Conservation (phyloP, 2,113 vertebrate species). For the Oplegnathus fasciatus region DNA sequence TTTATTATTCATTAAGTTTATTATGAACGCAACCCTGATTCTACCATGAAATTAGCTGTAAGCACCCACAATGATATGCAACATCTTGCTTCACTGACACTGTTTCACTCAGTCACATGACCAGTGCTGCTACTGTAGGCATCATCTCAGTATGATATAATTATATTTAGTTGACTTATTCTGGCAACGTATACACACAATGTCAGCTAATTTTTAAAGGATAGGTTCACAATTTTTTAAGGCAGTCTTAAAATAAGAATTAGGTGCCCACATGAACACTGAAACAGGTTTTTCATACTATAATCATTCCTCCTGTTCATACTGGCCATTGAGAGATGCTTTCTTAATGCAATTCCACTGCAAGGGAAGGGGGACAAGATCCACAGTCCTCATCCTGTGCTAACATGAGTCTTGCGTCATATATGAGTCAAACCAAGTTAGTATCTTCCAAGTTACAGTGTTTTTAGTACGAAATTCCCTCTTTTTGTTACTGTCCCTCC, state of each 20-base stretch:
- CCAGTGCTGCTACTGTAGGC: not conserved
- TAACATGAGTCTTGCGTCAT: not conserved
- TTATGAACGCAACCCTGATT: not conserved
- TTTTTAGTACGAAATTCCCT: not conserved
- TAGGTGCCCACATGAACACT: not conserved
- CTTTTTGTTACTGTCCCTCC: not conserved
- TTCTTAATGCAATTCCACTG: not conserved
- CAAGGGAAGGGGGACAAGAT: no score
- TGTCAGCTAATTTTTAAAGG: not conserved
- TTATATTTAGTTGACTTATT: not conserved
- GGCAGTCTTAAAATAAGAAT: not conserved
- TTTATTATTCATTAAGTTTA: not conserved
- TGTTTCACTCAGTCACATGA: not conserved
- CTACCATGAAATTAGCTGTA: not conserved
- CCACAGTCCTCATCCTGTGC: not conserved
- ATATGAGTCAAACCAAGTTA: not conserved
- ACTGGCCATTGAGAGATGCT: not conserved
- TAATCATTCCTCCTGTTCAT: not conserved
- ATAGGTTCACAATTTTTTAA: not conserved
- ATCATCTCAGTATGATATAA: not conserved
- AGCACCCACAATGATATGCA: not conserved
- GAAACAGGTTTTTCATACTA: not conserved
- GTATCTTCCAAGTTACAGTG: not conserved
- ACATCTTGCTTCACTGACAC: no score
- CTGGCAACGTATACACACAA: not conserved